Conservation (phyloP, 2,888 invertebrate species). For the Drosophila differens region DNA sequence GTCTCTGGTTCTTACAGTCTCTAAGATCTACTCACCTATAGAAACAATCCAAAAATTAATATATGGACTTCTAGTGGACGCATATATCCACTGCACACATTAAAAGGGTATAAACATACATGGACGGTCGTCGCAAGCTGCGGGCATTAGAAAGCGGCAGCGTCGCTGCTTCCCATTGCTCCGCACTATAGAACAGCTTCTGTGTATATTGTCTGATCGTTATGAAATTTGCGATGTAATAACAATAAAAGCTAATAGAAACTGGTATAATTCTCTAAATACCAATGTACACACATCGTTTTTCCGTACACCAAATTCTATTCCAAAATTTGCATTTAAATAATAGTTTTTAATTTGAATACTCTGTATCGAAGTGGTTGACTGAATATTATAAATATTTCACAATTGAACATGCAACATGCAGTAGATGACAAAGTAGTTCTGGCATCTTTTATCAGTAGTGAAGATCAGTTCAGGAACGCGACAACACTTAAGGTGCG, state of each 20-base stretch:
- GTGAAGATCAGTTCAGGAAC: not conserved
- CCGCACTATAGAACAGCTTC: not conserved
- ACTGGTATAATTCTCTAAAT: not conserved
- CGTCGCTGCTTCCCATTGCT: not conserved
- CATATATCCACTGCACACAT: not conserved
- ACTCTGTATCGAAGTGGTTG: not conserved
- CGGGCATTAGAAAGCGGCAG: not conserved
- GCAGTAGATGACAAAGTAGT: not conserved
- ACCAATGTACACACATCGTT: not conserved
- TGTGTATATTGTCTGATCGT: slow-evolving; percentile 1
- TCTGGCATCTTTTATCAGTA: not conserved
- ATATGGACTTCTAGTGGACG: not conserved
- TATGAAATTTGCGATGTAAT: not conserved
- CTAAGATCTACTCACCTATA: not conserved
- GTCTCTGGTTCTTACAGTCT: not conserved
- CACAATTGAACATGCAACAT: not conserved
- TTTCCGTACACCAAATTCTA: not conserved
- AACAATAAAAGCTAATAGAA: slow-evolving; percentile 2
- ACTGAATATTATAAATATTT: not conserved
- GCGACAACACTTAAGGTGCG: not conserved
- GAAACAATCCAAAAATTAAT: not conserved
- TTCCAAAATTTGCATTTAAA: not conserved
- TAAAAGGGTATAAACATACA: not conserved
- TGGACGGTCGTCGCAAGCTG: not conserved
- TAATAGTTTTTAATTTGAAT: not conserved